phyloP scores from a whole-genome alignment of 2,113 vertebrate species.

The Pachypanchax playfairii region DNA sequence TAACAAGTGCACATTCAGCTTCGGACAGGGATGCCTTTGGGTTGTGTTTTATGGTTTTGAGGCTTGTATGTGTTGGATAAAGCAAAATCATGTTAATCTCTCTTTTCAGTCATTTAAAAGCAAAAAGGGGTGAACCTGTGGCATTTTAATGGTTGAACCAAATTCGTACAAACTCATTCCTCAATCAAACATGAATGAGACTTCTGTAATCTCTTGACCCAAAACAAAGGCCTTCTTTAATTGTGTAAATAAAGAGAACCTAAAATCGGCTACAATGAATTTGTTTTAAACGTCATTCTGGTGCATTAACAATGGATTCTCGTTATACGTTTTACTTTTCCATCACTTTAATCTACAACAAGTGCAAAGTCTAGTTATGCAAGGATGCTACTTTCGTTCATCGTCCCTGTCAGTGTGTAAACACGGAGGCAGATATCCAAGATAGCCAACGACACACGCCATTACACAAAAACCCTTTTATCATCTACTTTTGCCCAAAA shows the following conservation, averaged over 20 bases:
- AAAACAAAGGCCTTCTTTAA: slow-evolving; percentile 48
- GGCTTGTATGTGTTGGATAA: slow-evolving; percentile 71
- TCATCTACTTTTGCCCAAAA: slow-evolving; percentile 29
- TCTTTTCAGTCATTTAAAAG: slow-evolving; percentile 60
- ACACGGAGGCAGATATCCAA: not conserved
- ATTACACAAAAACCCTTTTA: too few relatives aligned
- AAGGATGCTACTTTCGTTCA: not conserved
- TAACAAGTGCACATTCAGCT: slow-evolving; percentile 84
- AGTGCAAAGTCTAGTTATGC: not conserved
- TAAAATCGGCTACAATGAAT: slow-evolving; percentile 8
- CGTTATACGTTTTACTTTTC: not conserved
- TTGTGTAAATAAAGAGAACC: slow-evolving; percentile 35
- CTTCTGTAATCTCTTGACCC: slow-evolving; percentile 43
- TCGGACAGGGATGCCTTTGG: slow-evolving; percentile 74
- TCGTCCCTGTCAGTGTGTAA: not conserved
- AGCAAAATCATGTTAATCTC: slow-evolving; percentile 79
- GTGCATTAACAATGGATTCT: not conserved
- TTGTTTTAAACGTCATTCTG: slow-evolving; percentile 5
- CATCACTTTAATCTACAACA: too few relatives aligned
- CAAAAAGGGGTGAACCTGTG: slow-evolving; percentile 63
- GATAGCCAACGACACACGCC: not conserved
- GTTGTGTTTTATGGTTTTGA: slow-evolving; percentile 77
- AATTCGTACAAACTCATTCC: slow-evolving; percentile 64
- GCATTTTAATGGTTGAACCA: slow-evolving; percentile 66
- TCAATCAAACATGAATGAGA: slow-evolving; percentile 58